These are phyloP conservation scores for Pelodytes ibericus DNA, from an alignment of 2,797 vertebrate genomes.

Conservation along the genomic window DNA sequence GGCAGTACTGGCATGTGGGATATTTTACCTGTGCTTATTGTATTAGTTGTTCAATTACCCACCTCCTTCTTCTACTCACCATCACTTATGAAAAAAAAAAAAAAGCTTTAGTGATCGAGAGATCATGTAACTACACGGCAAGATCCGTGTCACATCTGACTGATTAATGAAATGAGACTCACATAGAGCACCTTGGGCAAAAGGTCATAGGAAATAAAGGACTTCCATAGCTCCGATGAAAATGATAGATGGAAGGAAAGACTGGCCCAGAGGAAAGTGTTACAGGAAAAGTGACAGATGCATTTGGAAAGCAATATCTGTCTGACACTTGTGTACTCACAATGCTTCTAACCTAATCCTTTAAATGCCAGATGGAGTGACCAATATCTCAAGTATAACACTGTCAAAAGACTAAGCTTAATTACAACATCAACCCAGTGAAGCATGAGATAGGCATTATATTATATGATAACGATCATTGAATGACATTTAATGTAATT, in stretches of 20 bases:
- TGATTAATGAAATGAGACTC: constrained; percentile 55
- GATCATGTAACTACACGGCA: constrained; percentile 42
- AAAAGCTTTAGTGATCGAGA: neutral
- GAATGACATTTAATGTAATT: too few species aligned
- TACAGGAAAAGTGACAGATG: constrained; percentile 4
- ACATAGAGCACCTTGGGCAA: constrained; percentile 43
- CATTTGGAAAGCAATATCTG: neutral
- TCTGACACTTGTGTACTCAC: neutral
- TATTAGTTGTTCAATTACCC: constrained; percentile 27
- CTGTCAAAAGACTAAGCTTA: neutral
- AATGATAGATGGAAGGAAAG: neutral
- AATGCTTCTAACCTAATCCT: neutral
- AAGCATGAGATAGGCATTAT: neutral
- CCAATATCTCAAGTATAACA: neutral
- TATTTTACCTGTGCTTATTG: constrained; percentile 52
- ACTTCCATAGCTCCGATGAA: constrained; percentile 13
- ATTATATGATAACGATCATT: too few species aligned
- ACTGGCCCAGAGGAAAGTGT: constrained; percentile 4
- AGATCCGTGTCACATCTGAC: constrained; percentile 49
- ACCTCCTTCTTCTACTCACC: constrained; percentile 19
- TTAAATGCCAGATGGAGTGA: neutral
- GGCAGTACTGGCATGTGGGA: constrained; percentile 48
- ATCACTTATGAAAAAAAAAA: constrained; percentile 42
- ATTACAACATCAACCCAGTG: too few species aligned
- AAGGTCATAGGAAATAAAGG: constrained; percentile 52